These are phyloP conservation scores for Entomobrya multifasciata DNA, from an alignment of 2,888 invertebrate genomes.

Conservation along the genomic window DNA sequence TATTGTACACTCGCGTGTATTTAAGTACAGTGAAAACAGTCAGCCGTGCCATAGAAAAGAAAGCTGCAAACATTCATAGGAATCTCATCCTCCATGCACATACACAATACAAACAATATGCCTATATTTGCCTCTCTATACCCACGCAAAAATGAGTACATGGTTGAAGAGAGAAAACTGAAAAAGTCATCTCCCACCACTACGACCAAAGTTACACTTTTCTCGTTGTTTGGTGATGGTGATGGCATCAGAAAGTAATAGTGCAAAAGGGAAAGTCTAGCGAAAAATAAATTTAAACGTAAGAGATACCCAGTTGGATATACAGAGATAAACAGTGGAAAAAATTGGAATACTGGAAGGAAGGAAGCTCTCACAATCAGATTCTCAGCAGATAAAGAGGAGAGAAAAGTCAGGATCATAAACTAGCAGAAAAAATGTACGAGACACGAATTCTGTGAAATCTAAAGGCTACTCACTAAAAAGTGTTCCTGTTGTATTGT, in stretches of 20 bases:
- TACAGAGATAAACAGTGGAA: background rate
- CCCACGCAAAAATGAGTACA: background rate
- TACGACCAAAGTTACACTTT: background rate
- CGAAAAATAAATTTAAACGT: slow-evolving; percentile 9
- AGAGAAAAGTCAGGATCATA: slow-evolving; percentile 45
- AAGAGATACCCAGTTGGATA: background rate
- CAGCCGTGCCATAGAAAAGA: background rate
- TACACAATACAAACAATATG: background rate
- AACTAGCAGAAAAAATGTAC: slow-evolving; percentile 44
- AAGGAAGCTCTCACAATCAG: background rate
- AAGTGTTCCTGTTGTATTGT: background rate
- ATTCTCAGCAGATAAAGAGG: background rate
- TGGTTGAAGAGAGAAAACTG: background rate
- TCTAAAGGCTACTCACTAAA: too few species aligned
- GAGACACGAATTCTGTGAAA: slow-evolving; percentile 17
- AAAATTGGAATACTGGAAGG: slow-evolving; percentile 9
- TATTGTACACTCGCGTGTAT: too few species aligned
- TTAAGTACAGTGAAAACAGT: background rate
- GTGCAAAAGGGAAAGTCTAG: slow-evolving; percentile 14
- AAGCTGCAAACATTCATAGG: slow-evolving; percentile 9
- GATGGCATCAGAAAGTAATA: background rate
- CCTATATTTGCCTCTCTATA: too few species aligned
- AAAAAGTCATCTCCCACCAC: slow-evolving; percentile 6
- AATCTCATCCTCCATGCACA: slow-evolving; percentile 20
- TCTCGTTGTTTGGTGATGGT: background rate